Evolutionary conservation across 2,113 vertebrate genomes (phyloP).

Genomic region (Hiodon tergisus): DNA sequence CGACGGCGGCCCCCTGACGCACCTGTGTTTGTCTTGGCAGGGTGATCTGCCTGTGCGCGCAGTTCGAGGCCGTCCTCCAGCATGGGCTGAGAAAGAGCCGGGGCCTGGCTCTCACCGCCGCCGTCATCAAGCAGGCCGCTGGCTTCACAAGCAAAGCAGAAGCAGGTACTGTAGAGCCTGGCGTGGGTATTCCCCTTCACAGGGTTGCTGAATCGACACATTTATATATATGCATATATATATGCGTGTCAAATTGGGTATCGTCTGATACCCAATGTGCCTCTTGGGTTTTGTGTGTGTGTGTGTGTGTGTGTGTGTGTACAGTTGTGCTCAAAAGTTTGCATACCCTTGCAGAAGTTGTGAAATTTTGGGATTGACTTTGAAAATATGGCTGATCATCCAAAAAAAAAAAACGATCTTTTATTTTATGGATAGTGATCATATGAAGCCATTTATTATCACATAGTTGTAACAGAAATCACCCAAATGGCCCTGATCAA

Average conservation of each 20-base stretch:
- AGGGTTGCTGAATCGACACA: not conserved
- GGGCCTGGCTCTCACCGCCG: conserved; percentile 86
- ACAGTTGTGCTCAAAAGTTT: too few species aligned
- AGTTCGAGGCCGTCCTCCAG: conserved; percentile 92
- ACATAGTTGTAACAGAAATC: too few species aligned
- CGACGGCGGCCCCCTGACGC: not conserved
- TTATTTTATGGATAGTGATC: too few species aligned
- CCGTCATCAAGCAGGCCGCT: conserved; percentile 89
- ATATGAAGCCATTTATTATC: too few species aligned
- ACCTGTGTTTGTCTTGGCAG: conserved; percentile 55
- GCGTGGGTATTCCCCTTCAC: not conserved
- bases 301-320: too few species aligned
- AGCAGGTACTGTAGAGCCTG: conserved; percentile 66
- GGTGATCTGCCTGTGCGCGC: conserved; percentile 94
- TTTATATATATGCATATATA: not conserved
- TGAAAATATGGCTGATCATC: too few species aligned
- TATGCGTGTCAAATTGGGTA: not conserved
- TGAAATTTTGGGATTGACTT: too few species aligned
- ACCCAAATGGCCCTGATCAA: too few species aligned
- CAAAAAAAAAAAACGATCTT: too few species aligned
- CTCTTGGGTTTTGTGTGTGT: too few species aligned
- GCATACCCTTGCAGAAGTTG: too few species aligned
- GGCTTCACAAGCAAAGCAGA: conserved; percentile 88
- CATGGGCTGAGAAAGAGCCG: conserved; percentile 88
- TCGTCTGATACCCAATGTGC: not conserved